Percentiles rank a stretch among this genome's conserved stretches.
These are phyloP conservation scores for Drosophila siamana DNA, from an alignment of 2,888 invertebrate species.

Conservation along the genomic window DNA sequence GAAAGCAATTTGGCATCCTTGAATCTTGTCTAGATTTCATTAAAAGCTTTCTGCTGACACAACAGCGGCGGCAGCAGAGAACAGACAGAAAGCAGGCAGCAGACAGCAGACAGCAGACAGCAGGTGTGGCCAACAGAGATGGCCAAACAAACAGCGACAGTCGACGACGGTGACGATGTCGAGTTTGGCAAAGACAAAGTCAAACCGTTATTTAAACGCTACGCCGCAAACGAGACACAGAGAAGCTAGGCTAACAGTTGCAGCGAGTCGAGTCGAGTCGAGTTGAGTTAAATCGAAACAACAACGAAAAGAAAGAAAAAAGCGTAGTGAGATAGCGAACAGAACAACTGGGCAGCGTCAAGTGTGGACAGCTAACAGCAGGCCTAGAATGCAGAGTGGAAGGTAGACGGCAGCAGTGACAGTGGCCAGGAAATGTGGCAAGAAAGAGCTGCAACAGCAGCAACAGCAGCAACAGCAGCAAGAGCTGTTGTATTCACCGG, in stretches of 20 bases:
- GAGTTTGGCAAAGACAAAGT: constrained; percentile 42
- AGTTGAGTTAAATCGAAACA: neutral
- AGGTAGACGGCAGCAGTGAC: neutral
- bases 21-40: constrained; percentile 3
- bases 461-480: neutral
- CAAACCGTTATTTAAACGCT: constrained; percentile 48
- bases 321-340: constrained; percentile 5
- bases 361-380: constrained; percentile 27
- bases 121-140: constrained; percentile 18
- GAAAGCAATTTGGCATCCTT: constrained; percentile 4
- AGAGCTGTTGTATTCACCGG: constrained; percentile 7
- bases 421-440: neutral
- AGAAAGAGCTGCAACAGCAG: neutral
- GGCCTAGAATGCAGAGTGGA: neutral
- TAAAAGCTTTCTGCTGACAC: neutral
- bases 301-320: neutral
- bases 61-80: neutral
- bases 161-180: neutral
- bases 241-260: neutral
- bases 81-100: too few species aligned
- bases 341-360: constrained; percentile 35
- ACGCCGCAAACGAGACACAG: constrained; percentile 6
- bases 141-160: constrained; percentile 16
- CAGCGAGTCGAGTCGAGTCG: neutral
- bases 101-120: too few species aligned